Evolutionary conservation across 2,888 invertebrate genomes (phyloP).

Genomic region (Acleris laterana): DNA sequence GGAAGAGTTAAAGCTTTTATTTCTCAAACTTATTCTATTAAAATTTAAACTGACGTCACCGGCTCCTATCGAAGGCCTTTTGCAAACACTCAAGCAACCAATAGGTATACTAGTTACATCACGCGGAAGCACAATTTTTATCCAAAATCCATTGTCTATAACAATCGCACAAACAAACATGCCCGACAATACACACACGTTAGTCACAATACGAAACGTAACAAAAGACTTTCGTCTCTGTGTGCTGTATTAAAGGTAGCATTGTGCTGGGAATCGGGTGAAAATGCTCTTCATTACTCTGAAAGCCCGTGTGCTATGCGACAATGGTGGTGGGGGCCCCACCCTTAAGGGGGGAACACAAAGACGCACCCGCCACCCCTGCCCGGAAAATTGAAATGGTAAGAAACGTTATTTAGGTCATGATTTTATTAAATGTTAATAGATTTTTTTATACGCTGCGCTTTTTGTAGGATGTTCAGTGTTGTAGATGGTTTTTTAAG

Average conservation of each 20-base stretch:
- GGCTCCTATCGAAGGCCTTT: no score
- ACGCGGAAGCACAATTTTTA: constrained; percentile 45
- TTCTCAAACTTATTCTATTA: no score
- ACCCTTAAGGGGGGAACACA: constrained; percentile 54
- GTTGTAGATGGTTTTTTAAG: not conserved
- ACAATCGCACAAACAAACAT: constrained; percentile 74
- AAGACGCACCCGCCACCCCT: constrained; percentile 77
- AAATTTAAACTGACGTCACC: no score
- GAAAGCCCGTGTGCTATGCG: constrained; percentile 83
- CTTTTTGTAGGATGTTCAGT: constrained; percentile 12
- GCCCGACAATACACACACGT: constrained; percentile 74
- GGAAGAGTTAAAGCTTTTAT: no score
- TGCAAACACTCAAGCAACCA: not conserved
- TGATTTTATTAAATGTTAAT: constrained; percentile 82
- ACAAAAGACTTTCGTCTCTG: constrained; percentile 80
- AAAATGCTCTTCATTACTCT: constrained; percentile 86
- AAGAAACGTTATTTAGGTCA: constrained; percentile 83
- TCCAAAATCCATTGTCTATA: constrained; percentile 62
- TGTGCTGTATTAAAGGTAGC: constrained; percentile 79
- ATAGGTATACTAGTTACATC: constrained; percentile 18
- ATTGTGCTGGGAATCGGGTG: constrained; percentile 83
- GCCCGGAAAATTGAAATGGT: constrained; percentile 83
- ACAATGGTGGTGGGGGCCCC: constrained; percentile 69
- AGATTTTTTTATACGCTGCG: constrained; percentile 57
- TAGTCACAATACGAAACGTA: constrained; percentile 69